Base-by-base conservation (phyloP, 2,113 vertebrate genomes). In the Brachyhypopomus occidentalis region DNA sequence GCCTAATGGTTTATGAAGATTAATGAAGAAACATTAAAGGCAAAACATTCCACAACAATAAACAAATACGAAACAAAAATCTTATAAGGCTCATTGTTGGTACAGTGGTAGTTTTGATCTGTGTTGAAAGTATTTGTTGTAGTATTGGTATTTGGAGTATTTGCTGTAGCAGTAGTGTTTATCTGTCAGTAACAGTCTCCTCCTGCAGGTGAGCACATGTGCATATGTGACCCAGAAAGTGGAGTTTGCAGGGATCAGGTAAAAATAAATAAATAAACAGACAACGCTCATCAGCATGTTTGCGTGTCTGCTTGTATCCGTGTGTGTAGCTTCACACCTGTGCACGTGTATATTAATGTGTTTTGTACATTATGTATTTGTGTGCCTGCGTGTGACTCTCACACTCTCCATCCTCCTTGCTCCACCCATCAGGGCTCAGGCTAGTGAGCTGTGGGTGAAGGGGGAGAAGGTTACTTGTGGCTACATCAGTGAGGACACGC, bases 401-500 rank as follows among this genome's bases (percentile, higher is more conserved):
- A 9, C n/a, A 8, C 17, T 48, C 11, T 45, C 23, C 63, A 56
- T 63, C 22, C 6, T 52, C 14, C 5, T 41, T 60, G 20, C 23
- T 14, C 23, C 38, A 36, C 41, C 20, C 2, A 0, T 45, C 81
- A 99, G 98, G 90, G 97, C 98, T 0, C 98, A 99, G 89, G 95
- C 96, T 74, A 97, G 98, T 87, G 98, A 99, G 63, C 92, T 99
- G 11, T 99, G 98, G 97, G 96, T 98, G 7, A 98, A 97, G 89
- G 98, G 97, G 78, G 98, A 99, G 89, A 99, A 99, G 86, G 97
- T 99, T 84, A 98, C 98, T 27, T 99, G 98, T 90, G 97, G 98
- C 20, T 99, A 98, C 89, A 99, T 99, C 91, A 98, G 97, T 83
- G 97, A 98, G 88, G 96, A 98, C 75, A 96, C 95, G 0, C 92